phyloP scores from a whole-genome alignment of 2,888 invertebrate genomes.

The Andrena bucephala region DNA sequence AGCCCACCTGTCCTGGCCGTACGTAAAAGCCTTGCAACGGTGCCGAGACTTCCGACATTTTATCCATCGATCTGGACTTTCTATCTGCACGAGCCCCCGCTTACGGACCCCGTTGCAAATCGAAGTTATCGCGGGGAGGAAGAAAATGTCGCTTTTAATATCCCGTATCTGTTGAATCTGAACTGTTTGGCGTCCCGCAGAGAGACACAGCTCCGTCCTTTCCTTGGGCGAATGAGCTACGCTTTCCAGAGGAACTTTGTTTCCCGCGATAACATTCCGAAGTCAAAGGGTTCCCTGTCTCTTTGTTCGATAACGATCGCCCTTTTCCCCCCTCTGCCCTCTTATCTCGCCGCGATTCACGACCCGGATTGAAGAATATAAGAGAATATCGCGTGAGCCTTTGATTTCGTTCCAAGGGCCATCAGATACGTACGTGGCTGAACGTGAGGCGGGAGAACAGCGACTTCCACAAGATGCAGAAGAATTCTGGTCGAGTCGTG shows the following conservation, averaged over 20 bases:
- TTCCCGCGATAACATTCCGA: constrained; percentile 74
- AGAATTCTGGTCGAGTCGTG: background rate
- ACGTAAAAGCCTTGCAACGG: constrained; percentile 3
- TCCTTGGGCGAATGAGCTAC: constrained; percentile 67
- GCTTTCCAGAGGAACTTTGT: constrained; percentile 69
- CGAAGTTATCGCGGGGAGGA: constrained; percentile 58
- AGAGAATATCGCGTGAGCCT: constrained; percentile 61
- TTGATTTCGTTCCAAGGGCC: constrained; percentile 43
- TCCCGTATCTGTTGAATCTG: constrained; percentile 75
- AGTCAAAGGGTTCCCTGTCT: constrained; percentile 73
- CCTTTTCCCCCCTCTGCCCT: constrained; percentile 17
- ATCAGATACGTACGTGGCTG: constrained; percentile 39
- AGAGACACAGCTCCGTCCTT: constrained; percentile 64
- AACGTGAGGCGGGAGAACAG: constrained; percentile 22
- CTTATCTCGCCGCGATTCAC: constrained; percentile 65
- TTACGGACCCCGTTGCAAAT: constrained; percentile 33
- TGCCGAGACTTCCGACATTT: constrained; percentile 4
- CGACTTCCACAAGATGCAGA: background rate
- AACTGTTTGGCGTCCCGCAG: constrained; percentile 75
- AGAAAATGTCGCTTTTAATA: constrained; percentile 76
- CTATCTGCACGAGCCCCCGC: constrained; percentile 21
- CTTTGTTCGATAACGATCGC: constrained; percentile 73
- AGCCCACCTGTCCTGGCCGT: background rate
- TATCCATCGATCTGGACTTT: constrained; percentile 32
- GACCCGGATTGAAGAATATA: constrained; percentile 62